These are phyloP conservation scores for Malurus alboscapulatus DNA, from an alignment of 2,113 vertebrate species.

Conservation along the genomic window DNA sequence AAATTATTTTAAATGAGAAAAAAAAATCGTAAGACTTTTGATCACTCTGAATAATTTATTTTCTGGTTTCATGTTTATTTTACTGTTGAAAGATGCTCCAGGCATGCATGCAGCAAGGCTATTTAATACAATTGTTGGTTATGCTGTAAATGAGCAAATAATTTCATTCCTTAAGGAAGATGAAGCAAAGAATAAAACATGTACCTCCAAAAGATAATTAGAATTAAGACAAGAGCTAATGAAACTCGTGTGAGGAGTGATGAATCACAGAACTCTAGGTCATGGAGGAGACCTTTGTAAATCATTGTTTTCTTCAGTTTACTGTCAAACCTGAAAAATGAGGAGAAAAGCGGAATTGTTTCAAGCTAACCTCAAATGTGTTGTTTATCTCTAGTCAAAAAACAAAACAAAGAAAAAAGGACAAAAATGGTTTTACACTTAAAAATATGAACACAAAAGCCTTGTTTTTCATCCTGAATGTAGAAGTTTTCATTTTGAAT, in stretches of 20 bases:
- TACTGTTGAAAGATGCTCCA: background rate
- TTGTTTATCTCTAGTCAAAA: background rate
- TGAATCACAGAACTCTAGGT: slow-evolving; percentile 4
- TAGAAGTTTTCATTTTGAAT: background rate
- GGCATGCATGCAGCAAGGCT: background rate
- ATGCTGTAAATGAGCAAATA: background rate
- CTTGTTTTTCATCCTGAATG: background rate
- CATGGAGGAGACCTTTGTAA: background rate
- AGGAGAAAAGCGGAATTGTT: background rate
- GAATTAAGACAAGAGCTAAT: background rate
- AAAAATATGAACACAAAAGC: background rate
- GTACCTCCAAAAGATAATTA: background rate
- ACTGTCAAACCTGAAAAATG: background rate
- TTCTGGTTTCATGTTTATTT: background rate
- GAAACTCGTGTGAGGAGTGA: background rate
- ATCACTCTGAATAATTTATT: background rate
- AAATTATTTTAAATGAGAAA: background rate
- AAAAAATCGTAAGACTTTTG: background rate
- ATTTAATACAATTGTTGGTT: background rate
- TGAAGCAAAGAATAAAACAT: background rate
- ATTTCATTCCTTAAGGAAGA: background rate
- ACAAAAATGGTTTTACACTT: background rate
- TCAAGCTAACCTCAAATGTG: background rate
- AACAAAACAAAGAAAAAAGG: background rate
- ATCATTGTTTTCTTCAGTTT: background rate